A percentile compares a stretch with the other conserved stretches of the same genome.
Evolutionary conservation across 2,797 vertebrate genomes (phyloP).

Genomic region (Enteromius radiatus): DNA sequence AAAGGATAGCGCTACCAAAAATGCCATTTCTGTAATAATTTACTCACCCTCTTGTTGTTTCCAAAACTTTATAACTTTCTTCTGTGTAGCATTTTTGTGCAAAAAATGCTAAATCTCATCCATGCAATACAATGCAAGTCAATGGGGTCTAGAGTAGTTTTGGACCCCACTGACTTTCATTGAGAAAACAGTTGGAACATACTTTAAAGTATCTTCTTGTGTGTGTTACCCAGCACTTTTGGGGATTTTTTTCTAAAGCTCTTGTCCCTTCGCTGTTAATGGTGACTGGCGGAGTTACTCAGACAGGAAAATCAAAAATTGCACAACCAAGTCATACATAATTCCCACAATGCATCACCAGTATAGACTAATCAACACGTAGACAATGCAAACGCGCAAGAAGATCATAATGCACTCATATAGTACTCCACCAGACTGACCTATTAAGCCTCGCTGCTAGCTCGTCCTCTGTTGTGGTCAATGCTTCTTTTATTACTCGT

Average conservation of each 20-base stretch:
- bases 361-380: conserved; percentile 23
- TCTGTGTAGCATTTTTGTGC: not conserved
- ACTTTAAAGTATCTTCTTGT: conserved; percentile 2
- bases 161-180: not conserved
- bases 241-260: conserved; percentile 64
- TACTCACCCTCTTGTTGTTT: conserved; percentile 56
- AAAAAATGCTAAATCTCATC: too few species aligned
- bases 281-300: conserved; percentile 31
- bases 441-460: conserved; percentile 38
- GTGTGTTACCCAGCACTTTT: conserved; percentile 65
- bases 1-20: not conserved
- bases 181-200: not conserved
- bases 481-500: conserved; percentile 47
- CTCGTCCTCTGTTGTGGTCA: conserved; percentile 59
- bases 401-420: conserved; percentile 13
- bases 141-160: not conserved
- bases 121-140: not conserved
- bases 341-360: not conserved
- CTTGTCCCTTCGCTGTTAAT: conserved; percentile 61
- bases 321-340: conserved; percentile 1
- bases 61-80: conserved; percentile 47
- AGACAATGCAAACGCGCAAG: conserved; percentile 31
- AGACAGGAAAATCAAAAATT: conserved; percentile 23
- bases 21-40: not conserved
- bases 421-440: conserved; percentile 32